Base-by-base conservation (phyloP, 2,888 invertebrate genomes). In the Rhimphoctona megacephalus region DNA sequence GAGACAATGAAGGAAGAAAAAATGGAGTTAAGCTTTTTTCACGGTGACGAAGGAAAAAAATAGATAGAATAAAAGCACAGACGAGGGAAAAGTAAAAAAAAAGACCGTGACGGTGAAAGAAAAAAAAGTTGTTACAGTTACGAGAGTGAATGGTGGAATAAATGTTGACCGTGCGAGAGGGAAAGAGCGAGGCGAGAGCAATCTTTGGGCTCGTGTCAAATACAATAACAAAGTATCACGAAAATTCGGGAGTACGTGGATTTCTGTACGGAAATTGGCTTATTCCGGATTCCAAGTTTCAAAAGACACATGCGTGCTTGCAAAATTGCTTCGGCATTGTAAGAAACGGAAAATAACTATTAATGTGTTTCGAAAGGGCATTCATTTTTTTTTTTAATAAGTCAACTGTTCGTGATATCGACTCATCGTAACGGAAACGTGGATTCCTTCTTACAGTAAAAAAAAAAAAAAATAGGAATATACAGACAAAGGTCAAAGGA, bases 11-110 rank as follows among this genome's bases (percentile, higher is more conserved):
- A 49, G 36, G 36, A 66, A 43, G 33, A 43, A 66, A 85, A 74
- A 81, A 81, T 69, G 61, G 30, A 61, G 73, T 74, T 19, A 39
- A 74, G 67, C 66, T 72, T 33, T 61, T 73, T 64, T 64, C 67
- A 39, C 83, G 77, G 49, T 83, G 77, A 83, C 72, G 69, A 74
- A 77, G 64, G 52, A 69, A 69, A 25, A 80, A 74, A 57, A 57
- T 72, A 36, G 19, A 66, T 46, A 7, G 25, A 64, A 70, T 61
- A 57, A 72, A 82, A 19, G 19, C n/a, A 43, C 64, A 49, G 33
- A 11, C 8, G 39, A 9, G 67, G 11, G 54, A 66, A 33, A 54
- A 22, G 17, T 8, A 19, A 25, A 77, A 66, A 36, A 2, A 0
- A 30, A 74, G 8, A 19, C 19, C 33, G 30, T 22, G 36, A 25